Percentiles rank a stretch among this genome's conserved stretches.
These are phyloP conservation scores for Baronia brevicornis DNA, from an alignment of 2,888 invertebrate species.

Conservation along the genomic window DNA sequence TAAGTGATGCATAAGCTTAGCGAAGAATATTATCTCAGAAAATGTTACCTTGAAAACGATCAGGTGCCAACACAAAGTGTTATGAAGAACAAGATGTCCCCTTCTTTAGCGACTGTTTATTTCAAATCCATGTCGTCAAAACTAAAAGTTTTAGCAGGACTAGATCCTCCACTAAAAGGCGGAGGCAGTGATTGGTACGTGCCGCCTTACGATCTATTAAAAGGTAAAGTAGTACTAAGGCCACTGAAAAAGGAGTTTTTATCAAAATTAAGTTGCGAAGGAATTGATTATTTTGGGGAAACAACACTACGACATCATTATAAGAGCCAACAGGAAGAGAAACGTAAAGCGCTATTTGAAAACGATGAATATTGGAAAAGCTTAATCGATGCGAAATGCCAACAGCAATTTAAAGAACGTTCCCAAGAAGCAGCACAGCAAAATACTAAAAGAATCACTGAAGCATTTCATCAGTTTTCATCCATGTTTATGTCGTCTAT, in stretches of 20 bases:
- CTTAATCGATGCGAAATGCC: constrained; percentile 26
- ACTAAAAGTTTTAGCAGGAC: constrained; percentile 49
- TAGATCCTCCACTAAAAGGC: constrained; percentile 55
- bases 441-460: constrained; percentile 40
- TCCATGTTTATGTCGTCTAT: constrained; percentile 39
- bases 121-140: constrained; percentile 55
- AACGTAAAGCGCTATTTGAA: constrained; percentile 29
- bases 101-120: constrained; percentile 48
- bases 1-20: constrained; percentile 23
- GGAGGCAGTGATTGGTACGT: constrained; percentile 56
- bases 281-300: constrained; percentile 39
- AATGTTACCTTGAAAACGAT: constrained; percentile 47
- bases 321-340: constrained; percentile 34
- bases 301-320: constrained; percentile 32
- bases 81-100: constrained; percentile 50
- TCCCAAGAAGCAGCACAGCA: constrained; percentile 27
- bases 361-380: constrained; percentile 44
- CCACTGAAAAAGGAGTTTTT: constrained; percentile 42
- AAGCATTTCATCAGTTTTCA: constrained; percentile 43
- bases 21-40: constrained; percentile 50
- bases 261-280: constrained; percentile 39
- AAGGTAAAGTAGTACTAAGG: constrained; percentile 43
- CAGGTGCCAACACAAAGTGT: constrained; percentile 55
- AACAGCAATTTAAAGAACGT: constrained; percentile 30
- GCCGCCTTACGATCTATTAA: constrained; percentile 46